These are phyloP conservation scores for Enteromius afrohamiltoni DNA, from an alignment of 2,797 vertebrate species.

Conservation along the genomic window DNA sequence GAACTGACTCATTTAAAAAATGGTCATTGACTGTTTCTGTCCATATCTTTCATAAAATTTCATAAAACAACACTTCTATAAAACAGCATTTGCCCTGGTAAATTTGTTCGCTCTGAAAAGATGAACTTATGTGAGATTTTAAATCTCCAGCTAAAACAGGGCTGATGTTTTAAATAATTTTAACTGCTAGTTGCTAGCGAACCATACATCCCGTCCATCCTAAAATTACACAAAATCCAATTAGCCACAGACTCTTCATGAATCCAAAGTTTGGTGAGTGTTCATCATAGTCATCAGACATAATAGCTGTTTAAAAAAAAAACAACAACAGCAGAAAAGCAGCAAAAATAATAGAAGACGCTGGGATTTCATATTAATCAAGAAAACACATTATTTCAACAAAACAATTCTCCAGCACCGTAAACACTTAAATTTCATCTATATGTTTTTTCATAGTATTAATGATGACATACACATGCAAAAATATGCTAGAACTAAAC, in stretches of 20 bases:
- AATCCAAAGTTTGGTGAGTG: constrained; percentile 20
- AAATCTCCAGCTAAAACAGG: neutral
- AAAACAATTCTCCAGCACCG: neutral
- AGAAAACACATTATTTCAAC: neutral
- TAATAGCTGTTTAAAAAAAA: neutral
- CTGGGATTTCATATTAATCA: neutral
- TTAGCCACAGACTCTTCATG: constrained; percentile 9
- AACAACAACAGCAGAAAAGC: neutral
- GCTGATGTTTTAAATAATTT: constrained; percentile 8
- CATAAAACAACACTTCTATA: neutral
- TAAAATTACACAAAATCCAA: constrained; percentile 10
- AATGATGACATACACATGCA: constrained; percentile 1
- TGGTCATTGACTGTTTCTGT: neutral
- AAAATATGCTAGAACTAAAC: neutral
- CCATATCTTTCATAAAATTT: neutral
- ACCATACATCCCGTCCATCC: constrained; percentile 20
- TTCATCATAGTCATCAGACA: neutral
- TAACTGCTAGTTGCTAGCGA: constrained; percentile 1
- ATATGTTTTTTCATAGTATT: neutral
- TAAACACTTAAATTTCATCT: neutral
- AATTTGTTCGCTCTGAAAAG: neutral
- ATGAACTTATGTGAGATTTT: neutral
- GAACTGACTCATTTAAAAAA: too few species aligned
- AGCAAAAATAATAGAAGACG: neutral
- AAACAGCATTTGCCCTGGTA: neutral